These are phyloP conservation scores for Camelus dromedarius DNA, from an alignment of 2,113 vertebrate species.

Conservation along the genomic window DNA sequence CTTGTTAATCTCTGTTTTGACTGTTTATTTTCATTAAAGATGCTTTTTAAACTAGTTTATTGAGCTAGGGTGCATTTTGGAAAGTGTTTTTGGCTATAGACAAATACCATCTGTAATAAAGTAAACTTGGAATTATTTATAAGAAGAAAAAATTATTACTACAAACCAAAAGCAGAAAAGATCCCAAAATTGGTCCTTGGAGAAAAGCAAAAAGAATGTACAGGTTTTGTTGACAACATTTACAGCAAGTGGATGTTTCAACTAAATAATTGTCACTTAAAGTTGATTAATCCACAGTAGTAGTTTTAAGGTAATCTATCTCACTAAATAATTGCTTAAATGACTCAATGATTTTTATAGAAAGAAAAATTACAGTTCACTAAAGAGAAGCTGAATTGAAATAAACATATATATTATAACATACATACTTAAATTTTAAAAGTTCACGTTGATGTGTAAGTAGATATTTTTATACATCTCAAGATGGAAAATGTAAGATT, in stretches of 20 bases:
- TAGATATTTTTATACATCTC: conserved; percentile 9
- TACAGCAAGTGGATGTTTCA: conserved; percentile 69
- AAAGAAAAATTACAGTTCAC: background rate
- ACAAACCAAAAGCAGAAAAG: conserved; percentile 80
- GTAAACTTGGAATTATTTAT: conserved; percentile 84
- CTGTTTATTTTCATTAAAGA: conserved; percentile 86
- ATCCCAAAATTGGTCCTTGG: conserved; percentile 59
- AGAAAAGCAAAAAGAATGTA: conserved; percentile 72
- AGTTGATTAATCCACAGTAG: background rate
- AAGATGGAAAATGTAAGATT: background rate
- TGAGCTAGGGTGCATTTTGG: conserved; percentile 82
- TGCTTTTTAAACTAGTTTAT: conserved; percentile 84
- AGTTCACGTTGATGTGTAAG: background rate
- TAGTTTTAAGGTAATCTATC: background rate
- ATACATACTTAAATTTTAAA: conserved; percentile 7
- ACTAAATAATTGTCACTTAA: conserved; percentile 52
- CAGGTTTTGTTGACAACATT: conserved; percentile 64
- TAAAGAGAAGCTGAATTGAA: background rate
- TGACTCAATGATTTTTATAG: background rate
- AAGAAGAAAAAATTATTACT: conserved; percentile 82
- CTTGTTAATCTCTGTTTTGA: conserved; percentile 81
- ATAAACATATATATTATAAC: background rate
- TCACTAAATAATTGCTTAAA: background rate
- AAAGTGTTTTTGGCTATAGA: conserved; percentile 84
- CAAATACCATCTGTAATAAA: conserved; percentile 87